These are phyloP conservation scores for Cosmopolites sordidus DNA, from an alignment of 2,888 invertebrate species.

Conservation along the genomic window DNA sequence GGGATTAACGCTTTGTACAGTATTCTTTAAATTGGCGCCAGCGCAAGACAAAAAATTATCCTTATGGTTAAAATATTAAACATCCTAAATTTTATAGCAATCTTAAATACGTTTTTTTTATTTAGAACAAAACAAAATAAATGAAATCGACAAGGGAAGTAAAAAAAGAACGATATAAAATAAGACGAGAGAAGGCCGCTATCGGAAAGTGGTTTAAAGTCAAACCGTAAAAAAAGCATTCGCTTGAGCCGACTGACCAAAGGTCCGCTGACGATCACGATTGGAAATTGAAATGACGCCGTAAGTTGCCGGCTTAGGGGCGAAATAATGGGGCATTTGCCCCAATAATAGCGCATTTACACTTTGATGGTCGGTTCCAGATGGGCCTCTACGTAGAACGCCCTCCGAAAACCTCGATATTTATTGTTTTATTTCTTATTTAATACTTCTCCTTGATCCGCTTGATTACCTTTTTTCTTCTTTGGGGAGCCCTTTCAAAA, in stretches of 20 bases:
- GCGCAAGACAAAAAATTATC: too few species aligned
- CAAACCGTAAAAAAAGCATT: constrained; percentile 29
- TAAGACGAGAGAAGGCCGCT: constrained; percentile 21
- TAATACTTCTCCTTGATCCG: constrained; percentile 18
- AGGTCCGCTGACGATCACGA: constrained; percentile 42
- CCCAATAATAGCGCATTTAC: constrained; percentile 47
- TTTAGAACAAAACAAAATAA: too few species aligned
- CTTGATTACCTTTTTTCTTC: background rate
- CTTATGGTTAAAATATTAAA: too few species aligned
- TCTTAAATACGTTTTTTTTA: too few species aligned
- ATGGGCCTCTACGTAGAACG: constrained; percentile 32
- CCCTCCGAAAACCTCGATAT: constrained; percentile 26
- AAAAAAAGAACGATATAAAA: constrained; percentile 27
- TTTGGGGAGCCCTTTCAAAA: too few species aligned
- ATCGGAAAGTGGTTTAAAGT: constrained; percentile 28
- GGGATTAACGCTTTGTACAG: too few species aligned
- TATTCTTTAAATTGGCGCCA: too few species aligned
- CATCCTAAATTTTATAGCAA: too few species aligned
- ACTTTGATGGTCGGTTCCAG: constrained; percentile 44
- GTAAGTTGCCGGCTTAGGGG: constrained; percentile 46
- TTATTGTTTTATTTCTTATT: constrained; percentile 30
- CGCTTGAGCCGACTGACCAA: constrained; percentile 28
- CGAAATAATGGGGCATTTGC: constrained; percentile 40
- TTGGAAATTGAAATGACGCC: constrained; percentile 48
- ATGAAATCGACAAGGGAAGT: background rate